These are phyloP conservation scores for Apistogramma diplotaenia DNA, from an alignment of 2,113 vertebrate genomes.

Conservation along the genomic window DNA sequence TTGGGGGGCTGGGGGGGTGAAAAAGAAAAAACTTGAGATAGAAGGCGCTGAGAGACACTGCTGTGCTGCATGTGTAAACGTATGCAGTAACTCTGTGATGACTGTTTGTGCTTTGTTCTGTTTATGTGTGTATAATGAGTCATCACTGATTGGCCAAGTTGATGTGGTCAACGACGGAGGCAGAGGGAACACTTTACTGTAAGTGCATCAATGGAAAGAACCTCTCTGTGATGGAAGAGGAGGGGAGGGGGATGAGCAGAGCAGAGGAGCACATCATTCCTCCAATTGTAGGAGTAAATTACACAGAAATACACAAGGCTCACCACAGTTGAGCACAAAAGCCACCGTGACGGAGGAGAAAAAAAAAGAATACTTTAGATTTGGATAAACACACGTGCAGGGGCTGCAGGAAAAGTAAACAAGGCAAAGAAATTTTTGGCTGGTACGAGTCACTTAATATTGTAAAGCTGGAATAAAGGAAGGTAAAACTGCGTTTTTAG, in stretches of 20 bases:
- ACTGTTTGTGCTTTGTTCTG: conserved; percentile 71
- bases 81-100: conserved; percentile 54
- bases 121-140: conserved; percentile 75
- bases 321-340: conserved; percentile 70
- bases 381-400: conserved; percentile 74
- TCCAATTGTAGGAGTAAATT: conserved; percentile 75
- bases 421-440: conserved; percentile 45
- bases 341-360: conserved; percentile 66
- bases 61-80: conserved; percentile 58
- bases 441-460: conserved; percentile 22
- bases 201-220: conserved; percentile 72
- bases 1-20: neutral
- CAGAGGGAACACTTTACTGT: conserved; percentile 71
- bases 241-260: conserved; percentile 2
- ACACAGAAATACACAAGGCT: conserved; percentile 74
- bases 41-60: conserved; percentile 27
- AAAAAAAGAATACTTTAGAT: conserved; percentile 54
- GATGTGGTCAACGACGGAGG: conserved; percentile 71
- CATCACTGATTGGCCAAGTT: conserved; percentile 74
- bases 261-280: conserved; percentile 66
- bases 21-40: neutral
- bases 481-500: neutral
- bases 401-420: conserved; percentile 63
- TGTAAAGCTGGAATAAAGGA: conserved; percentile 7
- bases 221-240: conserved; percentile 41